Conservation (phyloP, 2,113 vertebrate species). For the Monopterus albus region DNA sequence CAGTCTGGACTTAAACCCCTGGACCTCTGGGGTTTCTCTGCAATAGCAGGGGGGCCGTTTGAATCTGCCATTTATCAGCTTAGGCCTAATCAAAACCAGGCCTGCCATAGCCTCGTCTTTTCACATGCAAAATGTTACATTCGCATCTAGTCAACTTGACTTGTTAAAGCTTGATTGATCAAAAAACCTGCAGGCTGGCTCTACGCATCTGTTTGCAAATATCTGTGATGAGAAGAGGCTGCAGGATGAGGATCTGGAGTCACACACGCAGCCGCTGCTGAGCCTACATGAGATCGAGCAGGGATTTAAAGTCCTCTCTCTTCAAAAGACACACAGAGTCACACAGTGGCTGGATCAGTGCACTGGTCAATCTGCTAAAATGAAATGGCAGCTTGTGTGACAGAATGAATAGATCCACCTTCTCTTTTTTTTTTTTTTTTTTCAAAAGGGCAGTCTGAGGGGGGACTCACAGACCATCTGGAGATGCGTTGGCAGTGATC, state of each 20-base stretch:
- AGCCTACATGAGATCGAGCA: slow-evolving; percentile 9
- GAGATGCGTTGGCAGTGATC: slow-evolving; percentile 28
- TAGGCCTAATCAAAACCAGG: slow-evolving; percentile 83
- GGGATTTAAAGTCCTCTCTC: slow-evolving; percentile 52
- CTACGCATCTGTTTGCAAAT: slow-evolving; percentile 88
- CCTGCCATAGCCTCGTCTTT: slow-evolving; percentile 71
- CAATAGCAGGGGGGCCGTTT: slow-evolving; percentile 76
- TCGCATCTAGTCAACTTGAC: slow-evolving; percentile 85
- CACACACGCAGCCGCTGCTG: slow-evolving; percentile 9
- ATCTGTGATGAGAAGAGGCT: slow-evolving; percentile 33
- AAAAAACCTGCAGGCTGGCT: slow-evolving; percentile 66
- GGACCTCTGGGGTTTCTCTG: slow-evolving; percentile 77
- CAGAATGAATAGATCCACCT: slow-evolving; percentile 49
- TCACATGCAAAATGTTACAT: slow-evolving; percentile 84
- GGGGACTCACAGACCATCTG: slow-evolving; percentile 57
- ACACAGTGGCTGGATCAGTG: slow-evolving; percentile 48
- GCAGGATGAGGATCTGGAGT: slow-evolving; percentile 32
- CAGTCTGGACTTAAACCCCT: slow-evolving; percentile 81
- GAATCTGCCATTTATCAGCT: slow-evolving; percentile 86
- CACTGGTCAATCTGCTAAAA: slow-evolving; percentile 51
- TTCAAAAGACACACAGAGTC: slow-evolving; percentile 45
- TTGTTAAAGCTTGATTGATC: slow-evolving; percentile 87
- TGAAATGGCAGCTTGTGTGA: slow-evolving; percentile 43
- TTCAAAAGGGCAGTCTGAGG: no score
- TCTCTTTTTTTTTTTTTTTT: no score